Evolutionary conservation across 1,140 invertebrate species (phyloP), one percentile per base, ranked within the genome.

Genomic region (Megathymus violae): DNA sequence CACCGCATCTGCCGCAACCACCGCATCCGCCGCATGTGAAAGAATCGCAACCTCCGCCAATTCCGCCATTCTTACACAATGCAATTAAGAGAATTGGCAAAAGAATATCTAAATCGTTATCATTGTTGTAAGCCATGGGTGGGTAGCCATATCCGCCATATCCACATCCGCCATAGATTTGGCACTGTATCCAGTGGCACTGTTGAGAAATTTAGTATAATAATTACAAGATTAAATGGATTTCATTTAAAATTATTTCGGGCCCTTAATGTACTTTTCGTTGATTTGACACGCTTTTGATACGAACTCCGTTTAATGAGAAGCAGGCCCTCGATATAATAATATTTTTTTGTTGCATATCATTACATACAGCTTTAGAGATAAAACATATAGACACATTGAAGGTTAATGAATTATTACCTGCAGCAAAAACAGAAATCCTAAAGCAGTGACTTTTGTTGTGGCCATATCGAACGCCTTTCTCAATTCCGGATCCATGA

Each of bases 21-120:
- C 62, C 62, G 6, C 16, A 58, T 17, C 48, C 65, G 58, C 62
- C 38, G 46, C 3, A 40, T 31, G 13, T 46, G 61, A 16, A 36
- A 25, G 9, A 6, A 2, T 11, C 7, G n/a, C n/a, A n/a, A 10
- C 13, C 36, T 17, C 17, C 6, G 48, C 27, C 10, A 2, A 13
- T n/a, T 1, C 65, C 66, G 1, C 62, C 58, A 59, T 59, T 13
- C 58, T 59, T n/a, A 54, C 67, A 36, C 44, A 82, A 25, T 9
- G 76, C 68, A 4, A 80, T 58, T 10, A 82, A 36, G 5, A 82
- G 61, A 3, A 82, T 69, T 0, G 80, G 80, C 0, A 80, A 64
- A 4, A 82, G 64, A 9, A 71, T 54, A 17, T 82, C 78, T 47
- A 75, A 47, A 11, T 76, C 74, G 19, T 70, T 66, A 19, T 70